These are phyloP conservation scores for Sebastes elongatus DNA, from an alignment of 2,797 vertebrate species.

Conservation along the genomic window DNA sequence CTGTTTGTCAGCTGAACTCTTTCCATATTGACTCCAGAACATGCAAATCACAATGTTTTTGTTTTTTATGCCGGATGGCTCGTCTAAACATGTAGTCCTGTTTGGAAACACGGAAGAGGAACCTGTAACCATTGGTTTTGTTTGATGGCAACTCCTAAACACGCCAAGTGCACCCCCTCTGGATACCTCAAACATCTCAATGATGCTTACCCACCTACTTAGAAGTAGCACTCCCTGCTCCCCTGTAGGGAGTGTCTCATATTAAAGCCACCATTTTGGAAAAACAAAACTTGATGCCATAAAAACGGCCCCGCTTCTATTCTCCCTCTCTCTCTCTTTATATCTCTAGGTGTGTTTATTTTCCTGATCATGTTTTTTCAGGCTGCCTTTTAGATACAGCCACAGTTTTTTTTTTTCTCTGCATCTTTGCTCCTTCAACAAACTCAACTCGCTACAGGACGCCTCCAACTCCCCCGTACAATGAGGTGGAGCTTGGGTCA, in stretches of 20 bases:
- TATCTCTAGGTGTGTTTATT: constrained; percentile 37
- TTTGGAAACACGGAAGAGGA: constrained; percentile 44
- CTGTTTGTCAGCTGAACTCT: constrained; percentile 9
- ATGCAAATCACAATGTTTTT: constrained; percentile 25
- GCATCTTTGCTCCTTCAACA: constrained; percentile 2
- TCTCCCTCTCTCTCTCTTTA: not conserved
- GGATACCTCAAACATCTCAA: constrained; percentile 72
- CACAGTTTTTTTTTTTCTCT: not conserved
- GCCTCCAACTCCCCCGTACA: not conserved
- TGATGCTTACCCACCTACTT: constrained; percentile 67
- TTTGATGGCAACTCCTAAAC: constrained; percentile 72
- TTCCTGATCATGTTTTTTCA: constrained; percentile 54
- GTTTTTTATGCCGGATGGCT: constrained; percentile 16
- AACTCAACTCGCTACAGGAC: not conserved
- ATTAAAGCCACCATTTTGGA: constrained; percentile 65
- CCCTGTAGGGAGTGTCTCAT: constrained; percentile 61
- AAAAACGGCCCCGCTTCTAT: constrained; percentile 31
- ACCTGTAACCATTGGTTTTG: constrained; percentile 56
- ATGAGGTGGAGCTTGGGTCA: not conserved
- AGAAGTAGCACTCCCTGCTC: constrained; percentile 49
- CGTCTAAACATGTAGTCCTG: constrained; percentile 60
- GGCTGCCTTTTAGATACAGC: constrained; percentile 7
- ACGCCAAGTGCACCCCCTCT: constrained; percentile 47
- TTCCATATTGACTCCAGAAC: constrained; percentile 4
- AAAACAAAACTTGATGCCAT: constrained; percentile 67